Evolutionary conservation across 1,140 invertebrate genomes (phyloP), one percentile per base, ranked within the genome.

Genomic region (Drosophila nigrodunni): DNA sequence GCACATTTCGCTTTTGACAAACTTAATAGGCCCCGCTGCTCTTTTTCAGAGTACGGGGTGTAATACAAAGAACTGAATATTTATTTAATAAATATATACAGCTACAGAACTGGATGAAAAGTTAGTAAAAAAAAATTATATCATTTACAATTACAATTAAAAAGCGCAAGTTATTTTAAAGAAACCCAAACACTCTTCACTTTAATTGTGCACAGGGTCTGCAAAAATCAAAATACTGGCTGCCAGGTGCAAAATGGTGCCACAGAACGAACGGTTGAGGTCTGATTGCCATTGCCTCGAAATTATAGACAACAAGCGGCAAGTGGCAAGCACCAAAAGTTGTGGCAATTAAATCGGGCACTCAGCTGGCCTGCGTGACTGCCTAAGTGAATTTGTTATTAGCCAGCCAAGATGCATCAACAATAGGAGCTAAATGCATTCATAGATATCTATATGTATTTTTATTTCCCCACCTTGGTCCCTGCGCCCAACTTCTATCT

Each of bases 301-400:
- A 86, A 85, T 78, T 78, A 61, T 50, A 80, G 62, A 61, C 82
- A 80, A 30, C 49, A 69, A 61, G 49, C 55, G 49, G 49, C 61
- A 46, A 11, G 9, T 18, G 39, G 62, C 62, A 39, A 70, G 7
- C 58, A 49, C 68, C 54, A 70, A 73, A 65, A 67, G 41, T 62
- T 66, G 43, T 18, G 58, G 70, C 74, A 77, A 74, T 74, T 77
- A 73, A 80, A 89, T 69, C 61, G 61, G 50, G 68, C 74, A 72
- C 67, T 71, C 62, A 58, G 41, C 34, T 55, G 54, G 76, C 50
- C 62, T 68, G 71, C 67, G 64, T 80, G 81, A 65, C 82, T 85
- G 65, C 47, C 76, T 68, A 74, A 80, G 58, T 80, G 80, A 88
- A 88, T 87, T 77, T 76, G 64, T 82, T 88, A 88, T 88, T 83